Base-by-base conservation (phyloP, 2,797 vertebrate species). In the Calcarius lapponicus region DNA sequence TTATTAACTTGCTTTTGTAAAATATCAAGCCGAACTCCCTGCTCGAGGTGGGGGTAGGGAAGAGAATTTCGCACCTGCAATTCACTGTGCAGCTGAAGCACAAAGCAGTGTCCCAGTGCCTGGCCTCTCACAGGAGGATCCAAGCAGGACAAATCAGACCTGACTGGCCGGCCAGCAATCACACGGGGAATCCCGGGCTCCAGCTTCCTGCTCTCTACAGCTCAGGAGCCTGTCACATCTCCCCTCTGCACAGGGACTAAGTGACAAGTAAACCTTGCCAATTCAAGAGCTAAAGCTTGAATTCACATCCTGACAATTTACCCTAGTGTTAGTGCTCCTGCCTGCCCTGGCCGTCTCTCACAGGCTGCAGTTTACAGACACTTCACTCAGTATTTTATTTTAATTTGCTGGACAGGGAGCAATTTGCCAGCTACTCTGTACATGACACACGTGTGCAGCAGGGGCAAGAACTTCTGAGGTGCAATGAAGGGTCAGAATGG, bases 1-100 rank as follows among this genome's bases (percentile, higher is more conserved):
- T 98, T 92, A 97, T 97, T 98, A 98, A 97, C 97, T 95, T 79
- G 94, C 94, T 95, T 96, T 80, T 92, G 88, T 93, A 91, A 97
- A 97, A 95, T 53, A 92, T 83, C 93, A 96, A 97, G 83, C 82
- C 62, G 34, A 53, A 62, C 82, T 76, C 71, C 67, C 75, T 31
- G 80, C 89, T 88, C 84, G 70, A 61, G 75, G 75, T 73, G 88
- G 88, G 93, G 90, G 88, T 3, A 73, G 88, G 90, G 16, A 88
- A 67, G 36, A 80, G 85, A 90, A 61, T 29, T 64, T 24, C 42
- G 25, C 94, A 96, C 94, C 94, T 94, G 94, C 81, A 75, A 48
- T 73, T 92, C 80, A 36, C 8, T 0, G 17, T 6, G 45, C 70
- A 69, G 65, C 45, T 11, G 56, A 29, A 48, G 43, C 43, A 42